Base-by-base conservation (phyloP, 92 coral and sea anemone genomes). In the Parazoanthus swiftii region DNA sequence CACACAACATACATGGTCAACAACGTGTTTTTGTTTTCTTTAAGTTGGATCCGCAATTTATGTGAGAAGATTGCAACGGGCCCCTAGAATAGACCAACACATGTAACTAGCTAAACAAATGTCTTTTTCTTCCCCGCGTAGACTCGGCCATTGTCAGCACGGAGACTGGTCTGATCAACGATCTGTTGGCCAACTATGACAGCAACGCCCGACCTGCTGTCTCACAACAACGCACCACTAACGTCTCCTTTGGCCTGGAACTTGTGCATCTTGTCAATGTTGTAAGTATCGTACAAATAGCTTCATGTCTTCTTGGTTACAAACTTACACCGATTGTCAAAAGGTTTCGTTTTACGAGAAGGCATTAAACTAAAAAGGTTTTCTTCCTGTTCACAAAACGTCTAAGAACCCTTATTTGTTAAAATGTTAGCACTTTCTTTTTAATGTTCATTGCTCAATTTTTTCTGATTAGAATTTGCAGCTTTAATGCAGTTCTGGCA, bases 231-330 rank as follows among this genome's bases (percentile, higher is more conserved):
- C 88, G 90, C 5, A 83, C 93, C 38, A 92, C 92, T 35, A 94
- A 86, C 38, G 97, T 95, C 20, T 77, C 89, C 25, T 95, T 95
- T 82, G 98, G 98, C 6, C 76, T 95, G 43, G 98, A 95, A 74
- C 89, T 95, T 25, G 98, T 95, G 1, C 98, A 95, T 92, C 90
- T 95, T 26, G 95, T 95, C 8, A 91, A 91, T 33, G 98, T 95
- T 93, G 98, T 95, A 94, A 83, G 96, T 21, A 65, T 6, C 70
- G 59, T 63, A 16, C 50, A 81, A 50, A 58, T 26, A 33, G 20
- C n/a, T 63, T n/a, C 13, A 4, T 23, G 9, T 50, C 23, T 44
- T 15, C 20, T 44, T 33, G 13, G 39, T 54, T 71, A 42, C 26
- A 7, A 54, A 54, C 21, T 85, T 63, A 11, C 33, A 58, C 2